phyloP scores from a whole-genome alignment of 1,140 invertebrate species.

The Aphaenogaster ashmeadi region DNA sequence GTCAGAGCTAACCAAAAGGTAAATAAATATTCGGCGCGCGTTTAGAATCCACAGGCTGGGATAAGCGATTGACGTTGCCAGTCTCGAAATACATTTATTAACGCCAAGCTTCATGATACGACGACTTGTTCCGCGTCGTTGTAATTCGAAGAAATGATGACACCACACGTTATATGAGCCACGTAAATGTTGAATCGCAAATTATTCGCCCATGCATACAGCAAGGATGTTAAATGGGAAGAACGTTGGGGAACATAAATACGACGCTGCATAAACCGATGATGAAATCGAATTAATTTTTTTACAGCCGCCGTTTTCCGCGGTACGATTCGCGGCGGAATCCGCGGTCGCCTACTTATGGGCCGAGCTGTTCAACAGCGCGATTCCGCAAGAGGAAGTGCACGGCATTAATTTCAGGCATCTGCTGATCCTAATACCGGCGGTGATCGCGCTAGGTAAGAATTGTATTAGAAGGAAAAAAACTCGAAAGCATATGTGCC shows the following conservation, averaged over 20 bases:
- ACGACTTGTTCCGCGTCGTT: not conserved
- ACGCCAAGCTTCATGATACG: not conserved
- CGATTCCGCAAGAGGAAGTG: constrained; percentile 93
- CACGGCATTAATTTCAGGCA: constrained; percentile 91
- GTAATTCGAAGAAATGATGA: constrained; percentile 36
- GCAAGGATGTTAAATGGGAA: not conserved
- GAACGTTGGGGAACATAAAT: not conserved
- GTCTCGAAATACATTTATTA: constrained; percentile 13
- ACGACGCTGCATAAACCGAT: not conserved
- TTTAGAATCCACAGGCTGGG: constrained; percentile 82
- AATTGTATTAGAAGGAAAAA: not conserved
- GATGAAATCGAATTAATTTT: constrained; percentile 15
- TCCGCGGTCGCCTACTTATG: constrained; percentile 93
- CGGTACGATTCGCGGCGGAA: constrained; percentile 92
- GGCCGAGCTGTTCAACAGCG: constrained; percentile 91
- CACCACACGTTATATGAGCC: not conserved
- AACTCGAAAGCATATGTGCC: not conserved
- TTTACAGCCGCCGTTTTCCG: constrained; percentile 92
- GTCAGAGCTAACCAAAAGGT: constrained; percentile 90
- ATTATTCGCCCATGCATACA: not conserved
- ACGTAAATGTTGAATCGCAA: not conserved
- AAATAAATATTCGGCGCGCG: constrained; percentile 65
- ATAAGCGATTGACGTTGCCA: not conserved
- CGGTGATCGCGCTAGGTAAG: constrained; percentile 92
- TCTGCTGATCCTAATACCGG: constrained; percentile 91